Conservation (phyloP, 2,797 vertebrate species). For the Danio albolineatus region DNA sequence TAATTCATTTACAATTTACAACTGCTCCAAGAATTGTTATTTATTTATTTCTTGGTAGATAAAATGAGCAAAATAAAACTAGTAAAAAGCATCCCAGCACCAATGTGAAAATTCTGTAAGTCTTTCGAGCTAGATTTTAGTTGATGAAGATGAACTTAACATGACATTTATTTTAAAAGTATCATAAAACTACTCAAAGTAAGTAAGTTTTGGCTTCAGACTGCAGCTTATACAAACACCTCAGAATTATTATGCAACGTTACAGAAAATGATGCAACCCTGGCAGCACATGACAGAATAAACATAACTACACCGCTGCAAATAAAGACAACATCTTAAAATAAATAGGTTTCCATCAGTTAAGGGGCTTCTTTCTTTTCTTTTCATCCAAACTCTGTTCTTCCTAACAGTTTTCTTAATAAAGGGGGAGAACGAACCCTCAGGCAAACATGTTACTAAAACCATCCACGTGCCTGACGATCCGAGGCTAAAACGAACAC, state of each 20-base stretch:
- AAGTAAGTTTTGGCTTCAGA: neutral
- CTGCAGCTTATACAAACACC: neutral
- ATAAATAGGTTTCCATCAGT: neutral
- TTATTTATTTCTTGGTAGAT: neutral
- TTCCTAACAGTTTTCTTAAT: constrained; percentile 47
- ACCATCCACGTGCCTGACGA: constrained; percentile 46
- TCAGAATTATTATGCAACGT: neutral
- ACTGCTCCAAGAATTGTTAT: neutral
- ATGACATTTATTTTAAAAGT: neutral
- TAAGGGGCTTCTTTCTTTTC: constrained; percentile 27
- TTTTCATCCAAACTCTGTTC: constrained; percentile 47
- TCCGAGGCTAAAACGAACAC: constrained; percentile 62
- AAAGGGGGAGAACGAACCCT: constrained; percentile 17
- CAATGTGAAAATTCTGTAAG: too few species aligned
- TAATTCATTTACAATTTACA: neutral
- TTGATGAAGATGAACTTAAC: neutral
- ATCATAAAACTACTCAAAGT: neutral
- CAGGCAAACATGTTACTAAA: constrained; percentile 55
- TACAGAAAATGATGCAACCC: neutral
- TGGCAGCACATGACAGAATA: neutral
- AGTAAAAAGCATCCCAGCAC: too few species aligned
- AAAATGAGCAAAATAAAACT: neutral
- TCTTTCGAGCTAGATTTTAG: neutral
- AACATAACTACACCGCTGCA: neutral
- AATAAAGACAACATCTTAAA: neutral